A percentile compares a stretch with the other conserved stretches of the same genome.
These are phyloP conservation scores for Pteronotus mesoamericanus DNA, from an alignment of 2,797 vertebrate genomes.

Conservation along the genomic window DNA sequence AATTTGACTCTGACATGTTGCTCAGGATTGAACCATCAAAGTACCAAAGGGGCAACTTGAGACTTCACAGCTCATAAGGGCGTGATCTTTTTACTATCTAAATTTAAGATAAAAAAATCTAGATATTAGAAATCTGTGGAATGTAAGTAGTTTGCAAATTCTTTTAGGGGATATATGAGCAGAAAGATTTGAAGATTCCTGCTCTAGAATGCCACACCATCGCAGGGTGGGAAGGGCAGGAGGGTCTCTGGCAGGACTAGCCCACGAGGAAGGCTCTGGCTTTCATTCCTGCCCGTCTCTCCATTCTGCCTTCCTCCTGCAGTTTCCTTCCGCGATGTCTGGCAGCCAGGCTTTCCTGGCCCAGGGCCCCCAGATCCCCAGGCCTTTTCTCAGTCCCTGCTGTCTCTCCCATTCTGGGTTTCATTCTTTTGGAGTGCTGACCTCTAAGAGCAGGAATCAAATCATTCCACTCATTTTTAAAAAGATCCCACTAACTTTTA, in stretches of 20 bases:
- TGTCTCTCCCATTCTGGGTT: neutral
- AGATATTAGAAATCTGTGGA: neutral
- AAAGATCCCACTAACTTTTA: neutral
- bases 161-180: neutral
- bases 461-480: neutral
- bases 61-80: neutral
- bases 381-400: neutral
- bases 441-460: neutral
- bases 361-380: neutral
- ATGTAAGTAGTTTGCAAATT: neutral
- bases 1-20: neutral
- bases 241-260: neutral
- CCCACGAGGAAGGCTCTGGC: neutral
- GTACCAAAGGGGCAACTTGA: neutral
- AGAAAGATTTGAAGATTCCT: neutral
- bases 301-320: neutral
- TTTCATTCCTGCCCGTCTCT: neutral
- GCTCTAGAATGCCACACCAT: neutral
- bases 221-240: neutral
- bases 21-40: neutral
- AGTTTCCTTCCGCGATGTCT: neutral
- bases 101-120: conserved; percentile 42
- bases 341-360: neutral
- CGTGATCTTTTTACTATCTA: conserved; percentile 13
- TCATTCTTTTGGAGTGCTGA: neutral